Evolutionary conservation across 2,888 invertebrate species (phyloP), one percentile per base, ranked within the genome.

Genomic region (Ptilodon capucinus): DNA sequence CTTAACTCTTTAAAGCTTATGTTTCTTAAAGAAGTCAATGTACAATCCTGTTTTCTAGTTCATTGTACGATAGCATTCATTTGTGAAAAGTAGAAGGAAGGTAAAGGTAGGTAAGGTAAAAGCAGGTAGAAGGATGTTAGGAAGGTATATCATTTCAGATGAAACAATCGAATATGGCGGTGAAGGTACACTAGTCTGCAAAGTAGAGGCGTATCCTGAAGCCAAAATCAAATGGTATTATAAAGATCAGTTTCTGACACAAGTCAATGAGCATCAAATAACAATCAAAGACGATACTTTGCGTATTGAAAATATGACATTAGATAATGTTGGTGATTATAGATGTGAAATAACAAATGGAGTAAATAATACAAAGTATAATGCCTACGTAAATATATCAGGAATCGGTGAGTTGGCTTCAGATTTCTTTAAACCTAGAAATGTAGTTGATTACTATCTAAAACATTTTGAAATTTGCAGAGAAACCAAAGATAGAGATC

Each of bases 141-240:
- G n/a, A n/a, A n/a, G n/a, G n/a, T n/a, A 6, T 35, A 44, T 46
- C 19, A 34, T 71, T 71, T n/a, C 63, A 90, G 89, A 85, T 54
- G 57, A 58, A 6, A 71, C 70, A 0, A 68, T 90, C 21, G 79
- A 83, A 62, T 90, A 80, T 32, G 83, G 78, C 0, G 53, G 41
- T 2, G 74, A 82, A 52, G 81, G 78, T 0, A 73, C 60, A 53
- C 50, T 90, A 0, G 66, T 60, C 35, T 90, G 89, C 38, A 64
- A 82, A 70, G 79, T 84, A 0, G 64, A 70, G 0, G 81, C 88
- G 0, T 89, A 85, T 44, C 89, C 89, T 0, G 76, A 79, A 52
- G 83, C 79, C 0, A 64, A 64, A 25, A 64, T 76, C 3, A 73
- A 69, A 48, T 90, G 89, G 89, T 81, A 72, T 35, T 75, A 80